Evolutionary conservation across 2,888 invertebrate species (phyloP).

Genomic region (Melanargia galathea): DNA sequence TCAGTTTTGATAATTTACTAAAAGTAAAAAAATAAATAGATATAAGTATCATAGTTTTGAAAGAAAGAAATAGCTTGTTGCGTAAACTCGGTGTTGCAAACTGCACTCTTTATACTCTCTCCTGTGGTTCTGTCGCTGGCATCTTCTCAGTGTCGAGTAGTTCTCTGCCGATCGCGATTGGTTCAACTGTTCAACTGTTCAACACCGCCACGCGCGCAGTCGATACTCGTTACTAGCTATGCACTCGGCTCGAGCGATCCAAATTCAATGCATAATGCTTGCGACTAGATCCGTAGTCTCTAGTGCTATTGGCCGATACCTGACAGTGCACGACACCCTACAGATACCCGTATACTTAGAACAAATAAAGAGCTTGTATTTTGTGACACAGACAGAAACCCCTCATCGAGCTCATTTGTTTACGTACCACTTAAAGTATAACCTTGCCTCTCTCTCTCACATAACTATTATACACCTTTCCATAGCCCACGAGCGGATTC

Average conservation of each 20-base stretch:
- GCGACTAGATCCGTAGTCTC: constrained; percentile 80
- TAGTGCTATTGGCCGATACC: constrained; percentile 81
- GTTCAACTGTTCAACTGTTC: no score
- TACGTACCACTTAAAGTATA: constrained; percentile 70
- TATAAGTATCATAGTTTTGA: neutral
- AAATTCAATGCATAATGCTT: constrained; percentile 81
- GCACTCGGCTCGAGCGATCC: constrained; percentile 79
- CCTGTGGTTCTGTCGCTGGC: constrained; percentile 80
- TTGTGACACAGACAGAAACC: constrained; percentile 79
- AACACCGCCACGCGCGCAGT: constrained; percentile 75
- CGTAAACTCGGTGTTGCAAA: constrained; percentile 80
- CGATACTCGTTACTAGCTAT: constrained; percentile 64
- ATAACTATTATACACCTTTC: constrained; percentile 82
- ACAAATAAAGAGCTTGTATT: constrained; percentile 81
- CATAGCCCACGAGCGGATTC: constrained; percentile 82
- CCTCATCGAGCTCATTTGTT: constrained; percentile 68
- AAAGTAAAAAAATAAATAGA: no score
- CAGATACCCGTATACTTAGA: constrained; percentile 68
- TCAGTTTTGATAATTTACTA: neutral
- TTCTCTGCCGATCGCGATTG: constrained; percentile 70
- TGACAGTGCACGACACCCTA: constrained; percentile 79
- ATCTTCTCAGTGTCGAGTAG: constrained; percentile 75
- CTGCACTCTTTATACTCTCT: constrained; percentile 82
- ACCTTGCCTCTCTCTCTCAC: constrained; percentile 78
- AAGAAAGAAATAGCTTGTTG: constrained; percentile 57